Evolutionary conservation across 2,888 invertebrate species (phyloP).

Genomic region (Chymomyza fuscimana): DNA sequence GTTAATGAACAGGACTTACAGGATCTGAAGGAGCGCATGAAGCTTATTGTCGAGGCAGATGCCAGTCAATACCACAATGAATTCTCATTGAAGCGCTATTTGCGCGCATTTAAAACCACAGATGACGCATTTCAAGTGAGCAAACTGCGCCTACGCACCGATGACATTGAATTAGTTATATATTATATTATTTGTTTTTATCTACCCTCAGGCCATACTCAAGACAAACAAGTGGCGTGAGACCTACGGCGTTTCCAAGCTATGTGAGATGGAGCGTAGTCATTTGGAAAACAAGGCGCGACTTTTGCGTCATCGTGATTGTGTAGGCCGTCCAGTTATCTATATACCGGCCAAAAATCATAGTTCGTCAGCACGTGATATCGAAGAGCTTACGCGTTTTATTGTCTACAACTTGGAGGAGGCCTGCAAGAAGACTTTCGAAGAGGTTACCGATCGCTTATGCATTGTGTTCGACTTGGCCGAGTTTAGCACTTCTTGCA

Average conservation of each 20-base stretch:
- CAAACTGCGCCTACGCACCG: slow-evolving; percentile 9
- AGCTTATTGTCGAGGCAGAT: slow-evolving; percentile 86
- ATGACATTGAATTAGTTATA: neutral
- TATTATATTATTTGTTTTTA: slow-evolving; percentile 4
- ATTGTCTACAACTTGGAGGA: slow-evolving; percentile 86
- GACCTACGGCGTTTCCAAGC: slow-evolving; percentile 85
- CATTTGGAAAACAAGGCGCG: slow-evolving; percentile 85
- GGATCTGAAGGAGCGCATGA: slow-evolving; percentile 86
- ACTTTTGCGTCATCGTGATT: slow-evolving; percentile 86
- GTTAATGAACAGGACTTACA: slow-evolving; percentile 84
- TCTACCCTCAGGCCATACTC: slow-evolving; percentile 83
- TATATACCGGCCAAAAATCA: slow-evolving; percentile 90
- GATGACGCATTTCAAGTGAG: slow-evolving; percentile 88
- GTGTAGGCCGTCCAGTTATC: slow-evolving; percentile 86
- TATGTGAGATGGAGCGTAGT: slow-evolving; percentile 82
- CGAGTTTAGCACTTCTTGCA: slow-evolving; percentile 86
- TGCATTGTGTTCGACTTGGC: slow-evolving; percentile 90
- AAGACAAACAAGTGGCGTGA: slow-evolving; percentile 90
- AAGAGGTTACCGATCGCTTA: slow-evolving; percentile 88
- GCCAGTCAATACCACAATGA: slow-evolving; percentile 88
- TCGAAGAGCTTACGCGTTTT: slow-evolving; percentile 88
- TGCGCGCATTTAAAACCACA: slow-evolving; percentile 87
- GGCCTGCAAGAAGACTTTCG: slow-evolving; percentile 88
- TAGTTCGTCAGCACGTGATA: slow-evolving; percentile 84
- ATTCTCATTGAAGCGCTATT: slow-evolving; percentile 85